Percentiles rank a stretch among this genome's conserved stretches.
phyloP scores from a whole-genome alignment of 2,888 invertebrate species.

The Crocallis elinguaria region DNA sequence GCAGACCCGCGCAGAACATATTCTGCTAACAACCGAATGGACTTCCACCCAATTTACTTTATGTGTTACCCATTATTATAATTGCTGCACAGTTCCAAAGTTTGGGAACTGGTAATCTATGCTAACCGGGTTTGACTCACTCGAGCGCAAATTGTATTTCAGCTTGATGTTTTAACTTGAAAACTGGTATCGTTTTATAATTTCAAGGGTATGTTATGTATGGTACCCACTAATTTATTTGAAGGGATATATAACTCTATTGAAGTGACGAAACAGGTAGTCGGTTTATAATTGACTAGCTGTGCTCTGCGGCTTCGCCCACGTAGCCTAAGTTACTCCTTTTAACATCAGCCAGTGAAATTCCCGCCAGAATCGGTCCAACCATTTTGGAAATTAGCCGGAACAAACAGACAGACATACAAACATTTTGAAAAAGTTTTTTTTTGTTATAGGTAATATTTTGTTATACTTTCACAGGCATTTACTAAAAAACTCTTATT shows the following conservation, averaged over 20 bases:
- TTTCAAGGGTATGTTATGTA: neutral
- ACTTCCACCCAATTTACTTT: slow-evolving; percentile 73
- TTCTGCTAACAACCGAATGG: slow-evolving; percentile 67
- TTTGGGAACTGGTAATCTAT: slow-evolving; percentile 52
- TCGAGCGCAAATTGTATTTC: slow-evolving; percentile 54
- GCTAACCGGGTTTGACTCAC: slow-evolving; percentile 53
- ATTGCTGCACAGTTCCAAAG: slow-evolving; percentile 70
- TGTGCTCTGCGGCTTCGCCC: too few species aligned
- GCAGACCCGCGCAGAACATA: slow-evolving; percentile 53
- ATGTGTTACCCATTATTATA: slow-evolving; percentile 76
- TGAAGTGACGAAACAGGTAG: too few species aligned
- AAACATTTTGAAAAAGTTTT: too few species aligned
- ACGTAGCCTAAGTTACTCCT: too few species aligned
- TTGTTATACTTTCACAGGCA: neutral
- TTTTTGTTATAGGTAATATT: neutral
- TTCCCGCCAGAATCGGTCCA: too few species aligned
- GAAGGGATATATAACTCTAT: too few species aligned
- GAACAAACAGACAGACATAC: too few species aligned
- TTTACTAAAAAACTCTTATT: too few species aligned
- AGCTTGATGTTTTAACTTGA: slow-evolving; percentile 51
- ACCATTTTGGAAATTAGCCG: too few species aligned
- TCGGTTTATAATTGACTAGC: too few species aligned
- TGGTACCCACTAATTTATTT: too few species aligned
- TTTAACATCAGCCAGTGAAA: too few species aligned
- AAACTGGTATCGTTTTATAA: slow-evolving; percentile 29